Base-by-base conservation (phyloP, 2,797 vertebrate genomes). In the Austrolebias charrua region DNA sequence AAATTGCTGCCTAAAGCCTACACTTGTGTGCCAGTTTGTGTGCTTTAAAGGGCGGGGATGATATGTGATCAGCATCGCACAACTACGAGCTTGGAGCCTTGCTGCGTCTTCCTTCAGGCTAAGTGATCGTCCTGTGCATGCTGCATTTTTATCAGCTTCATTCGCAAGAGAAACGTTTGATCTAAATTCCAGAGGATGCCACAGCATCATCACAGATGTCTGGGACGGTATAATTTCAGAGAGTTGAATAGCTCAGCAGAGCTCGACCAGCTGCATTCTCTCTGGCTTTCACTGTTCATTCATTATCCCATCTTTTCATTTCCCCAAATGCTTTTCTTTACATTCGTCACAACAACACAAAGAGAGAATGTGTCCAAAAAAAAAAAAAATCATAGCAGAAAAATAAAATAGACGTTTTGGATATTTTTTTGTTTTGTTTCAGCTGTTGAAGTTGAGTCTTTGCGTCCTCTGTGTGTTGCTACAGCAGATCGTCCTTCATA, bases 281-380 rank as follows among this genome's bases (percentile, higher is more conserved):
- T 60, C 45, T 66, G 49, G 38, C 38, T 40, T 20, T 59, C 35
- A 56, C 76, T 76, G 56, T 73, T 80, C 71, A 42, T 48, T 62
- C 58, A 59, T 47, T 20, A 12, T 63, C 19, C 31, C 33, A 31
- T 66, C 48, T 57, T 56, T 55, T 14, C 44, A 48, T 63, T 57
- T 49, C 68, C 71, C 46, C 55, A 18, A 6, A 62, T 71, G 38
- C 47, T 57, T 24, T 12, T 18, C 46, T 52, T 54, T 47, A 12
- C 9, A 9, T 50, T 14, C 14, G 24, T 24, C 24, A 24, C 24
- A 6, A 33, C 15, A 12, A n/a, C 31, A 33, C 29, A n/a, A 24
- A 50, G 11, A 24, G 5, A 28, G 15, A 12, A 5, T 13, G 13
- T 28, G 33, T 8, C 10, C 9, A 3, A 33, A 33, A 33, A 35